Conservation (phyloP, 2,113 vertebrate genomes). For the Platysternon megacephalum region DNA sequence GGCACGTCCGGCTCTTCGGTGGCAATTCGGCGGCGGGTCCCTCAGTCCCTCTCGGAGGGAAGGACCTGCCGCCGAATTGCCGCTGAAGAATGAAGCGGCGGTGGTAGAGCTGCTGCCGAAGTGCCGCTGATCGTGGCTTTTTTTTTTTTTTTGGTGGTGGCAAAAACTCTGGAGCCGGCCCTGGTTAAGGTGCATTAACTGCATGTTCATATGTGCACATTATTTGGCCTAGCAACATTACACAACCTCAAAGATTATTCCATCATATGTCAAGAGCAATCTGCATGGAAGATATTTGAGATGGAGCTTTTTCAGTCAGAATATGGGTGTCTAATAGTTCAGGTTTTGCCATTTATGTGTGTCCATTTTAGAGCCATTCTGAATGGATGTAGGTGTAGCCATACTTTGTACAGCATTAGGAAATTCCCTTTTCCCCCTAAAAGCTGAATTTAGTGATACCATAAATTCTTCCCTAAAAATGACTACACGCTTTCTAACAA, state of each 20-base stretch:
- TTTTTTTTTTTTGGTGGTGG: no score
- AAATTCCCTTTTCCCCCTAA: neutral
- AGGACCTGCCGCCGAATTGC: no score
- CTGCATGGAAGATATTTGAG: neutral
- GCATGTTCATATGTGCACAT: neutral
- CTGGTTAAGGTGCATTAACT: neutral
- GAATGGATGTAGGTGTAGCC: neutral
- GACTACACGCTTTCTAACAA: neutral
- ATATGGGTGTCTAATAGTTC: neutral
- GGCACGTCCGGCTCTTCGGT: no score
- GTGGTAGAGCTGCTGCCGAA: no score
- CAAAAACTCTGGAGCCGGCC: no score
- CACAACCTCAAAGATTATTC: neutral
- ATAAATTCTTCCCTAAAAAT: neutral
- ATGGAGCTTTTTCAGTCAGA: neutral
- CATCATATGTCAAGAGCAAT: neutral
- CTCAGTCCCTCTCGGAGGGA: no score
- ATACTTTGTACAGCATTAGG: neutral
- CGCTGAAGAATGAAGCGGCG: no score
- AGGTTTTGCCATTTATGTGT: accelerated
- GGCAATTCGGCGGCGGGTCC: no score
- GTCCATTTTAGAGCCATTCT: neutral
- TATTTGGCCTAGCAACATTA: neutral
- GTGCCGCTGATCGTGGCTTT: no score
- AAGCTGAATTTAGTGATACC: neutral